Percentiles rank a stretch among this genome's conserved stretches.
phyloP scores from a whole-genome alignment of 1,140 invertebrate genomes.

The Pseudachorutes palmiensis region DNA sequence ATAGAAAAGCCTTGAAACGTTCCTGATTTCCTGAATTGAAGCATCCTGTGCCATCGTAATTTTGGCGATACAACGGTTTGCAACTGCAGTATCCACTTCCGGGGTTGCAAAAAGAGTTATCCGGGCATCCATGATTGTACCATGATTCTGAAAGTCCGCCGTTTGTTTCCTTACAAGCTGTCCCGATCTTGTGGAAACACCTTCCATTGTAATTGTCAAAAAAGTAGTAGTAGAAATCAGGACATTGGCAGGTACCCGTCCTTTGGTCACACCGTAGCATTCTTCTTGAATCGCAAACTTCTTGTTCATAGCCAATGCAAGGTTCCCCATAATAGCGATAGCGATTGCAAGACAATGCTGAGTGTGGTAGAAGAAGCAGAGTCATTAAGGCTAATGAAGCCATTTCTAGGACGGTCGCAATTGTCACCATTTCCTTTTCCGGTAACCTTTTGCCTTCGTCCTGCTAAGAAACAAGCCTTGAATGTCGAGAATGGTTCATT shows the following conservation, averaged over 20 bases:
- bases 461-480: too few species aligned
- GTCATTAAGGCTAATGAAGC: not conserved
- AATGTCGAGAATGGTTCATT: too few species aligned
- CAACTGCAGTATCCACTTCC: slow-evolving; percentile 10
- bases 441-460: too few species aligned
- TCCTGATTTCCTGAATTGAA: not conserved
- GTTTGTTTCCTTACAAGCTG: not conserved
- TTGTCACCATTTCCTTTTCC: too few species aligned
- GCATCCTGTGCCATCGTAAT: slow-evolving; percentile 13
- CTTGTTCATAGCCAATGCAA: not conserved
- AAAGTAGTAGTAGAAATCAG: slow-evolving; percentile 1
- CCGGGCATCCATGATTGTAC: slow-evolving; percentile 15
- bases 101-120: slow-evolving; percentile 14
- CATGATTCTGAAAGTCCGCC: not conserved
- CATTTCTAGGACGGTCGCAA: not conserved
- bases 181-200: not conserved
- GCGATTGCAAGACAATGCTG: not conserved
- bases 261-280: not conserved
- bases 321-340: slow-evolving; percentile 7
- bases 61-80: not conserved
- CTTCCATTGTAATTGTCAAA: not conserved
- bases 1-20: not conserved
- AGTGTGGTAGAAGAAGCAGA: not conserved
- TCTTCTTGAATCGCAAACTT: not conserved
- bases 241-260: slow-evolving; percentile 2